These are phyloP conservation scores for Amblyjoppa proteus DNA, from an alignment of 2,888 invertebrate genomes.

Conservation along the genomic window DNA sequence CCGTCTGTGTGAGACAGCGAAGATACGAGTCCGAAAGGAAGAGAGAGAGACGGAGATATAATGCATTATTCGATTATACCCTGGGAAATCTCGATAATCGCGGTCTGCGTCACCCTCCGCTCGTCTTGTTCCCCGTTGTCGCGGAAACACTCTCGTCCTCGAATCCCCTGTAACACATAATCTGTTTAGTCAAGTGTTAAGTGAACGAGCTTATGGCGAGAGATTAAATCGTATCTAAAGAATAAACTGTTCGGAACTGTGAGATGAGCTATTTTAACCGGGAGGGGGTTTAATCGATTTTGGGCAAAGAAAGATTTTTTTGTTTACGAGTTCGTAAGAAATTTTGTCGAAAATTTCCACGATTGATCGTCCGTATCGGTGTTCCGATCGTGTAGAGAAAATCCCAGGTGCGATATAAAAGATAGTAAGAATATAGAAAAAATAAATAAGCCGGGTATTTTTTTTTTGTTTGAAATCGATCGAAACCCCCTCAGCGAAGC, in stretches of 20 bases:
- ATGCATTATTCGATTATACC: conserved; percentile 62
- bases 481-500: background rate
- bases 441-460: background rate
- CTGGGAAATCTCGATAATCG: conserved; percentile 59
- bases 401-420: background rate
- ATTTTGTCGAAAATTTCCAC: background rate
- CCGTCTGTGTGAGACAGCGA: conserved; percentile 2
- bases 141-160: conserved; percentile 17
- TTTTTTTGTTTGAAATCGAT: too few relatives aligned
- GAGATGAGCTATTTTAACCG: background rate
- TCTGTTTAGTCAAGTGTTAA: conserved; percentile 76
- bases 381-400: background rate
- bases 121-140: conserved; percentile 61
- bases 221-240: conserved; percentile 73
- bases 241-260: conserved; percentile 71
- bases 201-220: conserved; percentile 53
- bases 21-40: conserved; percentile 22
- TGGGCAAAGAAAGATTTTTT: background rate
- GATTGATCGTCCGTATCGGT: background rate
- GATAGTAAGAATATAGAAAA: background rate
- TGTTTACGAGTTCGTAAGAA: background rate
- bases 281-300: background rate
- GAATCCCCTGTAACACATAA: conserved; percentile 68
- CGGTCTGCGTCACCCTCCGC: conserved; percentile 56
- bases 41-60: conserved; percentile 33